A percentile compares a stretch with the other conserved stretches of the same genome.
These are phyloP conservation scores for Heliconius charithonia DNA, from an alignment of 2,888 invertebrate genomes.

Conservation along the genomic window DNA sequence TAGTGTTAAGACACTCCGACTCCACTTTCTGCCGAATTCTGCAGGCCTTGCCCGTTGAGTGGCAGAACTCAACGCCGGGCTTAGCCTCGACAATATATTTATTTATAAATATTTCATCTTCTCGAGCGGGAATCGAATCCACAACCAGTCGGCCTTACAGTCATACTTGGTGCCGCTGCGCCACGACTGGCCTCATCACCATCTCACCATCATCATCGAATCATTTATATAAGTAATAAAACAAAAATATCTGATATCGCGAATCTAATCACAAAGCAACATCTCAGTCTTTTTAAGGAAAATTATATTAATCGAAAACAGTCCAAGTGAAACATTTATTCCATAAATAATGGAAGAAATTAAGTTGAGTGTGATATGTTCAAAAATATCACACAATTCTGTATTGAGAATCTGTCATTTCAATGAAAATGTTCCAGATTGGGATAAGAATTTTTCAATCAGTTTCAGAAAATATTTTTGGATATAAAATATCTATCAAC, in stretches of 20 bases:
- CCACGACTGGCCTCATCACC: too few species aligned
- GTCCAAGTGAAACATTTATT: not conserved
- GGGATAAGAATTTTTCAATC: not conserved
- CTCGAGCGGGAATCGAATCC: too few species aligned
- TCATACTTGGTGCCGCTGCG: too few species aligned
- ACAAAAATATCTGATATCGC: not conserved
- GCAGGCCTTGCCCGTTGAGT: too few species aligned
- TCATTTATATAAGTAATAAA: not conserved
- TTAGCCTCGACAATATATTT: too few species aligned
- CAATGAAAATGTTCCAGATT: not conserved
- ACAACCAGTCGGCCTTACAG: too few species aligned
- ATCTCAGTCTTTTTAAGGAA: not conserved
- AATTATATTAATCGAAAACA: not conserved
- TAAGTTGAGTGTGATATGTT: not conserved
- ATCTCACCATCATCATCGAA: too few species aligned
- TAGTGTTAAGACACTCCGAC: too few species aligned
- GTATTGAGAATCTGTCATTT: not conserved
- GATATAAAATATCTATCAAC: not conserved
- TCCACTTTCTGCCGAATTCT: too few species aligned
- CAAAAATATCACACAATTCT: not conserved
- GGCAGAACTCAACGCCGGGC: too few species aligned
- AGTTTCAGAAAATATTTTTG: not conserved
- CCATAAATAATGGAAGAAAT: not conserved
- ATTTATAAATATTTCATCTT: too few species aligned
- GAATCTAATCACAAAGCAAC: not conserved